phyloP scores from a whole-genome alignment of 2,888 invertebrate species.

The Amiota communis region DNA sequence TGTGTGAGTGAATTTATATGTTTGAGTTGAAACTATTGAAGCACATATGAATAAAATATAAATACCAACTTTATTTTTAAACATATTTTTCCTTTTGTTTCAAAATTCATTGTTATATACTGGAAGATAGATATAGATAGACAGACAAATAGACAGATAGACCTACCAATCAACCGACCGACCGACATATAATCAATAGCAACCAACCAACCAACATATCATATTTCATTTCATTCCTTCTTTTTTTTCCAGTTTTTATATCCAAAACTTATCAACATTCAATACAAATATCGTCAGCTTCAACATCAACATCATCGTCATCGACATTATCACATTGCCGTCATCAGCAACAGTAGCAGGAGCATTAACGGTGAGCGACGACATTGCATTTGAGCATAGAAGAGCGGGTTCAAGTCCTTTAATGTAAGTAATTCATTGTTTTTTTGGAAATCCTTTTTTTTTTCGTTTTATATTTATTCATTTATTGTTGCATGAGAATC shows the following conservation, averaged over 20 bases:
- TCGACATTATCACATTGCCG: background rate
- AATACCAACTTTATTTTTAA: background rate
- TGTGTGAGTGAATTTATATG: background rate
- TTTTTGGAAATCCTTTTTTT: background rate
- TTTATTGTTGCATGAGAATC: background rate
- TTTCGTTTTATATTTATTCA: background rate
- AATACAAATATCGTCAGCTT: background rate
- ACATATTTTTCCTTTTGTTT: conserved; percentile 2
- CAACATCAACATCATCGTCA: background rate
- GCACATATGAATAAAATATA: conserved; percentile 15
- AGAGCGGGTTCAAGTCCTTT: background rate
- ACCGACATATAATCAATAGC: background rate
- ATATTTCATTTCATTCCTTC: conserved; percentile 5
- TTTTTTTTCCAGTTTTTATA: conserved; percentile 22
- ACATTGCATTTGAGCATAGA: background rate
- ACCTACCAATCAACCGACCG: no score
- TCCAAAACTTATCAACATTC: conserved; percentile 21
- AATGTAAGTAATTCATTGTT: conserved; percentile 1
- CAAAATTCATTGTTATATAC: no score
- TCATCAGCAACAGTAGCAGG: background rate
- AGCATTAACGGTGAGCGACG: background rate
- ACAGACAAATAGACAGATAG: no score
- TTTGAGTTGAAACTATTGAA: conserved; percentile 15
- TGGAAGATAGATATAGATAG: no score
- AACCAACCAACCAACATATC: background rate